These are phyloP conservation scores for Phaetusa simplex DNA, from an alignment of 2,113 vertebrate genomes.

Conservation along the genomic window DNA sequence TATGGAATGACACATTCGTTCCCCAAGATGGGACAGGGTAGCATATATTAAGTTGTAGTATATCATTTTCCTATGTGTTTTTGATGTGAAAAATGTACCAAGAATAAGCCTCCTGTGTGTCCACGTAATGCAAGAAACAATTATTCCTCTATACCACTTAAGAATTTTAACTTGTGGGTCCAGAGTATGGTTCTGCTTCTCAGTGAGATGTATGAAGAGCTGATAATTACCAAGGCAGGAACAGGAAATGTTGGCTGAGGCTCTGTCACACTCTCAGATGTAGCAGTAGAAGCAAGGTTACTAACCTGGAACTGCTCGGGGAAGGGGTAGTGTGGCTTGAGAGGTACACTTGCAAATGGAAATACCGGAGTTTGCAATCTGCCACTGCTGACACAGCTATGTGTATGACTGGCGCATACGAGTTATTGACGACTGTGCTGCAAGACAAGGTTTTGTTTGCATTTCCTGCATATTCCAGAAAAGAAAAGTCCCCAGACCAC, in stretches of 20 bases:
- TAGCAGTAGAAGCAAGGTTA: neutral
- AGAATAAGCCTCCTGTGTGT: neutral
- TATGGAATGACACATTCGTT: conserved; percentile 63
- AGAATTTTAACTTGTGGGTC: neutral
- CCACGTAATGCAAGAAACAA: neutral
- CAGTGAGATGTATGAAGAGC: neutral
- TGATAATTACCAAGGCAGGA: neutral
- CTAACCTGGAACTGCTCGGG: neutral
- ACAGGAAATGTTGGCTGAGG: neutral
- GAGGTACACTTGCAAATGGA: neutral
- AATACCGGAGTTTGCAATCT: neutral
- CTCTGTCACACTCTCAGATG: neutral
- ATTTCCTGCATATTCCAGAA: neutral
- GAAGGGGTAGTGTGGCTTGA: neutral
- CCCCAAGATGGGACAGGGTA: conserved; percentile 51
- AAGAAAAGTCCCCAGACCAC: neutral
- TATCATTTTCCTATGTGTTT: neutral
- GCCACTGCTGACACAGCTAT: neutral
- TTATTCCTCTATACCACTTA: neutral
- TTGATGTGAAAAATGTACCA: neutral
- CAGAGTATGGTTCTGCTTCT: neutral
- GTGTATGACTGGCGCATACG: fast-evolving
- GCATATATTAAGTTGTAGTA: conserved; percentile 12
- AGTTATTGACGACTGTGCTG: neutral
- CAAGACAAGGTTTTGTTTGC: neutral